Base-by-base conservation (phyloP, 92 coral and sea anemone species). In the Palythoa grandis region DNA sequence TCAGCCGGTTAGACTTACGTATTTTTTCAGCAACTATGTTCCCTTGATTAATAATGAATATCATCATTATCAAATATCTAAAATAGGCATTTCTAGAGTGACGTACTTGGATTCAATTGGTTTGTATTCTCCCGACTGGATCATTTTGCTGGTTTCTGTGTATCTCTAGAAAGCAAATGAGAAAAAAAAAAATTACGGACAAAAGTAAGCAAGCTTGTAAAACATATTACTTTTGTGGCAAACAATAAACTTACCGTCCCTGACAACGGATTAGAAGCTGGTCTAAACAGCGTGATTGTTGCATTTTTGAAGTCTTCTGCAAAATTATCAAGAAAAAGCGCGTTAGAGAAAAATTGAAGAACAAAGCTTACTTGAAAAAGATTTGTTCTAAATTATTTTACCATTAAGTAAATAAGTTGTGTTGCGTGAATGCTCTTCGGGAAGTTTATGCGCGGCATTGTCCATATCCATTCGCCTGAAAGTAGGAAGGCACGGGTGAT, bases 391-490 rank as follows among this genome's bases (percentile, higher is more conserved):
- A 7, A 7, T 11, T 2, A 29, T 29, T 50, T 88, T 97, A 97
- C 99, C 91, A 88, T 83, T 83, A 25, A 88, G 86, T 47, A 97
- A 77, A 5, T 92, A 90, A 3, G 99, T 97, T 37, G 99, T 97
- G 16, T 95, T 97, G 35, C 99, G 91, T 16, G 96, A 87, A 75
- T 97, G 99, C 40, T 95, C 95, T 52, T 97, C 98, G 0, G 99
- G 99, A 60, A 97, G 75, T 75, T 93, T 97, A 71, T 97, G 97
- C 16, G 92, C 91, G 0, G 98, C 99, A 8, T 98, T 95, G 75
- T 97, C 99, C 93, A 95, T 97, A 88, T 95, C 98, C 98, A 97
- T 97, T 39, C 98, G 86, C 7, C 99, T 91, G 82, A 97, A 97
- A 47, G 94, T 91, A 6, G 99, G 99, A 48, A 97, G 87, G 76